phyloP scores from a whole-genome alignment of 2,113 vertebrate genomes.

The Blennius ocellaris region DNA sequence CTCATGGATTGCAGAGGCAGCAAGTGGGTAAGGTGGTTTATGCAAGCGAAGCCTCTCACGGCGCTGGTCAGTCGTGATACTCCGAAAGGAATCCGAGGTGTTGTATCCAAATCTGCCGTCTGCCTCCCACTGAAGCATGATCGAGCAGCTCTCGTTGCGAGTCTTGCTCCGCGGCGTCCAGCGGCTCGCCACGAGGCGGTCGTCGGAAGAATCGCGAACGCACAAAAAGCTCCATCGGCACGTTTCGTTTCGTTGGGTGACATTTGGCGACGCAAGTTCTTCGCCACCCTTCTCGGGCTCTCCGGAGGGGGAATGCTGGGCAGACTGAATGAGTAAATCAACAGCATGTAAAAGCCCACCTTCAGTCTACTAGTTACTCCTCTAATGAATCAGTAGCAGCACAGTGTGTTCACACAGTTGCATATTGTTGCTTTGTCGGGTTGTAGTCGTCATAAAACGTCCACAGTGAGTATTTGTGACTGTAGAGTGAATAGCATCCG shows the following conservation, averaged over 20 bases:
- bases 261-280: conserved; percentile 65
- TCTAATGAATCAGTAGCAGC: neutral
- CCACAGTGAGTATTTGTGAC: conserved; percentile 3
- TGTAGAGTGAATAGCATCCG: conserved; percentile 33
- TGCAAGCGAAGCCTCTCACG: conserved; percentile 24
- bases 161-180: conserved; percentile 65
- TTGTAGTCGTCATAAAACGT: conserved; percentile 36
- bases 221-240: conserved; percentile 65
- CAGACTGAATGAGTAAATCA: conserved; percentile 56
- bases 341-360: conserved; percentile 55
- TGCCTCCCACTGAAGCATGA: conserved; percentile 61
- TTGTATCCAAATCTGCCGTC: conserved; percentile 45
- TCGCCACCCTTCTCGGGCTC: conserved; percentile 29
- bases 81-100: conserved; percentile 55
- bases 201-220: conserved; percentile 54
- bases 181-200: conserved; percentile 52
- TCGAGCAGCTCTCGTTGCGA: conserved; percentile 66
- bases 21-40: conserved; percentile 4
- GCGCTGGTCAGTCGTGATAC: conserved; percentile 49
- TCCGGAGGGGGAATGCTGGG: conserved; percentile 41
- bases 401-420: conserved; percentile 9
- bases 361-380: conserved; percentile 21
- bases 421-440: conserved; percentile 27
- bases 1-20: conserved; percentile 50
- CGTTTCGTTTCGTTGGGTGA: conserved; percentile 66